Evolutionary conservation across 1,140 invertebrate genomes (phyloP).

Genomic region (Diabrotica virgifera): DNA sequence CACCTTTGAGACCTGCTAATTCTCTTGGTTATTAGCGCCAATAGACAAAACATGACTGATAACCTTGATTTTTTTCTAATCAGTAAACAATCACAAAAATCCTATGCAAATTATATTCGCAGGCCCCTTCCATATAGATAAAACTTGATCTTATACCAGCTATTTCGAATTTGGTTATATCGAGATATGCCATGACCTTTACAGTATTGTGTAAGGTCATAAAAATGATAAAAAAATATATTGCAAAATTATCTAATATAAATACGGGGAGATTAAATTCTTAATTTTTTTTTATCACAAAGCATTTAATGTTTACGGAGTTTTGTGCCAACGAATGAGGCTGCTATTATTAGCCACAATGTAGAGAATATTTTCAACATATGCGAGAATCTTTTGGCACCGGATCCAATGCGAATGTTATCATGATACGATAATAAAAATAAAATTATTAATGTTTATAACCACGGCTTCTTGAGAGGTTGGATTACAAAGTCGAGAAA

Average conservation of each 20-base stretch:
- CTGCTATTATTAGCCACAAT: slow-evolving; percentile 14
- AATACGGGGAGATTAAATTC: not conserved
- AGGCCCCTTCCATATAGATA: not conserved
- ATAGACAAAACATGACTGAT: too few relatives aligned
- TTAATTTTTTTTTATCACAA: not conserved
- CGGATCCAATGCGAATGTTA: not conserved
- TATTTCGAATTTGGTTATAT: not conserved
- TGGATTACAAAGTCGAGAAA: too few relatives aligned
- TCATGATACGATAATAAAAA: too few relatives aligned
- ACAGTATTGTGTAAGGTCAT: slow-evolving; percentile 18
- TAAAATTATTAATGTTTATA: too few relatives aligned
- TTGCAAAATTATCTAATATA: slow-evolving; percentile 9
- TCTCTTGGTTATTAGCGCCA: too few relatives aligned
- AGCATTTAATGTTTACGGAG: slow-evolving; percentile 7
- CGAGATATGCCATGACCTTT: slow-evolving; percentile 3
- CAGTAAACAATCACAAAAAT: not conserved
- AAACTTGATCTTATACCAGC: not conserved
- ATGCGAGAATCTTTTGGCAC: slow-evolving; percentile 9
- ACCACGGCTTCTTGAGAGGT: too few relatives aligned
- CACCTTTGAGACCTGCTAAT: too few relatives aligned
- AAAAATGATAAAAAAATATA: slow-evolving; percentile 13
- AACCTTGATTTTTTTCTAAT: not conserved
- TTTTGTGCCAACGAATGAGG: slow-evolving; percentile 3
- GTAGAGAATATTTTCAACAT: slow-evolving; percentile 19
- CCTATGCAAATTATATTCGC: not conserved